Evolutionary conservation across 2,797 vertebrate species (phyloP).

Genomic region (Rallus crepitans): DNA sequence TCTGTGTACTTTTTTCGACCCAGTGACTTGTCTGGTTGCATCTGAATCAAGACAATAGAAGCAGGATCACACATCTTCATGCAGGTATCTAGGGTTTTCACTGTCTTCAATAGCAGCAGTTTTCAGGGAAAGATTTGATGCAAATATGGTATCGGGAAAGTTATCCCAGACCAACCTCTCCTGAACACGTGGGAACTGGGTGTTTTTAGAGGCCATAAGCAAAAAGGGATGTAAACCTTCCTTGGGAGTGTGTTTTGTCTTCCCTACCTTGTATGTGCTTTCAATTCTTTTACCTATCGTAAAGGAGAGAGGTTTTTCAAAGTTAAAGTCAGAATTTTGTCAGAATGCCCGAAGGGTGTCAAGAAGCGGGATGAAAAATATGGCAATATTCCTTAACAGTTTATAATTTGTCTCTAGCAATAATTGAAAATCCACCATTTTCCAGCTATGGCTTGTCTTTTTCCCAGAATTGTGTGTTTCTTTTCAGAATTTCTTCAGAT

Average conservation of each 20-base stretch:
- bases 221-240: not conserved
- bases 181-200: not conserved
- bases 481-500: not conserved
- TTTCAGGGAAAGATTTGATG: not conserved
- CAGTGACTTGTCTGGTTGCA: rapidly evolving
- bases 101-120: not conserved
- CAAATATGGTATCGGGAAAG: not conserved
- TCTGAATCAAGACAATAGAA: not conserved
- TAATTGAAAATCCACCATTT: not conserved
- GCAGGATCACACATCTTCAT: not conserved
- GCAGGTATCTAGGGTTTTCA: not conserved
- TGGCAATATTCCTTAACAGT: not conserved
- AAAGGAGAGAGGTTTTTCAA: not conserved
- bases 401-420: not conserved
- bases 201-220: not conserved
- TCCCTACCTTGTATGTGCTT: not conserved
- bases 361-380: not conserved
- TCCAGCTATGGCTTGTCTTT: not conserved
- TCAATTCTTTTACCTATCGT: not conserved
- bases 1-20: not conserved
- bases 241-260: not conserved
- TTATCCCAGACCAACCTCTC: not conserved
- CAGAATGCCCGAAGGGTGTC: not conserved
- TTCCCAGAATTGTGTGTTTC: not conserved
- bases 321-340: not conserved